Conservation (phyloP, 2,888 invertebrate species). For the Orthosia gracilis region DNA sequence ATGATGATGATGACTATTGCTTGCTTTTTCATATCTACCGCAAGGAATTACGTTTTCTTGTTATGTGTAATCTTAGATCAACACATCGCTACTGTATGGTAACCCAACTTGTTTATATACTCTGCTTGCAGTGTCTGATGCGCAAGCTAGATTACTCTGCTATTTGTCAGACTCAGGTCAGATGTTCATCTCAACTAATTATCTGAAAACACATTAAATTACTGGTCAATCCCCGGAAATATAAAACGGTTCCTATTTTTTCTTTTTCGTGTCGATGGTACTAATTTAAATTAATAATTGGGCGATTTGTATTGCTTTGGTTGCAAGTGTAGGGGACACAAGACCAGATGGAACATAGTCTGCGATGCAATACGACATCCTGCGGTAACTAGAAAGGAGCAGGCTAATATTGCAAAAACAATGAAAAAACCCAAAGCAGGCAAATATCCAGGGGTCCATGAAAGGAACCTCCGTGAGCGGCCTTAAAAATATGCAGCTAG, state of each 20-base stretch:
- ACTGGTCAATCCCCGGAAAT: background rate
- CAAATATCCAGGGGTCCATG: too few species aligned
- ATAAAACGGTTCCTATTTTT: background rate
- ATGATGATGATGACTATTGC: too few species aligned
- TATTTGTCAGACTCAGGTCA: background rate
- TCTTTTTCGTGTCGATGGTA: background rate
- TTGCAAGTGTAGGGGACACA: too few species aligned
- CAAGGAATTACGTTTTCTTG: background rate
- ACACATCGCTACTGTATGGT: conserved; percentile 8
- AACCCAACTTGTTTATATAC: background rate
- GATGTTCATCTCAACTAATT: conserved; percentile 3
- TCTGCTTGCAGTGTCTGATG: conserved; percentile 6
- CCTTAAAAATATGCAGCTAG: too few species aligned
- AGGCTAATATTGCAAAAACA: too few species aligned
- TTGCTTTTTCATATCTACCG: background rate
- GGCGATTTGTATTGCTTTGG: too few species aligned
- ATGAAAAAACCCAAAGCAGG: too few species aligned
- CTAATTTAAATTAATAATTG: too few species aligned
- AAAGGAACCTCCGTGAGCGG: too few species aligned
- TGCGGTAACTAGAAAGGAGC: too few species aligned
- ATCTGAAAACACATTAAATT: background rate
- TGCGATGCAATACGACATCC: too few species aligned
- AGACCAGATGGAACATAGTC: too few species aligned
- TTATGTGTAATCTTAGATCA: background rate
- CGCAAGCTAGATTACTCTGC: conserved; percentile 6